Base-by-base conservation (phyloP, 2,113 vertebrate species). In the Chaetorhynchus papuensis region DNA sequence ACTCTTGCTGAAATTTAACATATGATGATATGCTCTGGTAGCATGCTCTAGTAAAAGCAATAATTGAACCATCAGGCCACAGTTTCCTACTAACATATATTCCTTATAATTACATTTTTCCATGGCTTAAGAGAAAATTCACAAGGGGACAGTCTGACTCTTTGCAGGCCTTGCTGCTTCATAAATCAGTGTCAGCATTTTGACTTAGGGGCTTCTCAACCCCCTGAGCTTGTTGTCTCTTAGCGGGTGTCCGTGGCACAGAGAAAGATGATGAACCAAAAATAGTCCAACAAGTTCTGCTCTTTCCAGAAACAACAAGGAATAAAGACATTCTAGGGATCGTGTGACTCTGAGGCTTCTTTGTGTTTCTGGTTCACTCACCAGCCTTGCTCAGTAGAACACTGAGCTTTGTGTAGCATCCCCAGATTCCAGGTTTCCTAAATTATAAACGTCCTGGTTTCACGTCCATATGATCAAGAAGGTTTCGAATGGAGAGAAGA, bases 31-130 rank as follows among this genome's bases (percentile, higher is more conserved):
- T 61, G 69, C 66, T 92, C 11, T 65, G 77, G 72, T 81, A 89
- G 33, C 23, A 39, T 10, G 42, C 85, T 0, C 0, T 26, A 69
- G 33, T 44, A 68, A 92, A 71, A 92, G 93, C 83, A 81, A 11
- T 39, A 90, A 86, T 19, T 94, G 78, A 95, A 86, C 84, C 82
- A 54, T 96, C 59, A 86, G 74, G 79, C 78, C 83, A 64, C 63
- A 28, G 86, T 76, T 96, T 87, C 68, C 76, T 90, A n/a, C 89
- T 88, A 44, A 77, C 42, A 41, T 64, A 17, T 86, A 78, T 68
- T 88, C 69, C 44, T 90, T 60, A 37, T 56, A 89, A 94, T 93
- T 85, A 37, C 35, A 80, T 90, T 97, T 95, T 96, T 94, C 96
- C 83, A 76, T 86, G 83, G 77, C 45, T 90, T 64, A 92, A 68